These are phyloP conservation scores for Diglossa brunneiventris DNA, from an alignment of 2,113 vertebrate species.

Conservation along the genomic window DNA sequence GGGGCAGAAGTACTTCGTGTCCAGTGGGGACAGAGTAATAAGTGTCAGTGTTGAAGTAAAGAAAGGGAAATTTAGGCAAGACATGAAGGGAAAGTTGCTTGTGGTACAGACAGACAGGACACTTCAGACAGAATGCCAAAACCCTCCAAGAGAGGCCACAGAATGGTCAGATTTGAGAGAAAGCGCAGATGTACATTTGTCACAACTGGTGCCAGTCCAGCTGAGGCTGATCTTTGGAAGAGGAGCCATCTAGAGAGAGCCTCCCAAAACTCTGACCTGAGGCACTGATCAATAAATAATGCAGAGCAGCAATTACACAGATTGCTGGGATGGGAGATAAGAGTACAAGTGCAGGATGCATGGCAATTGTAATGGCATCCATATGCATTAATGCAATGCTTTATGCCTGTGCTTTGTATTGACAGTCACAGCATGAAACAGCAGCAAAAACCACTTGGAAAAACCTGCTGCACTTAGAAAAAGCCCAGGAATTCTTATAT, in stretches of 20 bases:
- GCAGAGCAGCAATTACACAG: neutral
- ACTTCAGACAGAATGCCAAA: neutral
- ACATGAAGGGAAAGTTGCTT: neutral
- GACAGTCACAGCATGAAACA: neutral
- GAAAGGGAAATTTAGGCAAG: neutral
- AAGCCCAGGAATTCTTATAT: neutral
- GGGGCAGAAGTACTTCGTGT: neutral
- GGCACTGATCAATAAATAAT: neutral
- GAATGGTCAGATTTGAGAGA: neutral
- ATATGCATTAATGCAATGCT: neutral
- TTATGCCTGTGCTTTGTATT: neutral
- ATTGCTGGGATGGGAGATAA: neutral
- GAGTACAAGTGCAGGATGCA: neutral
- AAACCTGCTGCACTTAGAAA: neutral
- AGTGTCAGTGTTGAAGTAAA: neutral
- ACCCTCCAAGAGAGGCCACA: neutral
- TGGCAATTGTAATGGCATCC: neutral
- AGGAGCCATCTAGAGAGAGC: neutral
- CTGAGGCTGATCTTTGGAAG: neutral
- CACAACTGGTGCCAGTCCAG: neutral
- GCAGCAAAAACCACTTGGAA: neutral
- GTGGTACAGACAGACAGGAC: neutral
- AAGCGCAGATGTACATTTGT: neutral
- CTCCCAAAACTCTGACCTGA: neutral
- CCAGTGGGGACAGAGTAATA: neutral